A percentile compares a stretch with the other conserved stretches of the same genome.
These are phyloP conservation scores for Telmatochromis sp. DNA, from an alignment of 2,113 vertebrate genomes.

Conservation along the genomic window DNA sequence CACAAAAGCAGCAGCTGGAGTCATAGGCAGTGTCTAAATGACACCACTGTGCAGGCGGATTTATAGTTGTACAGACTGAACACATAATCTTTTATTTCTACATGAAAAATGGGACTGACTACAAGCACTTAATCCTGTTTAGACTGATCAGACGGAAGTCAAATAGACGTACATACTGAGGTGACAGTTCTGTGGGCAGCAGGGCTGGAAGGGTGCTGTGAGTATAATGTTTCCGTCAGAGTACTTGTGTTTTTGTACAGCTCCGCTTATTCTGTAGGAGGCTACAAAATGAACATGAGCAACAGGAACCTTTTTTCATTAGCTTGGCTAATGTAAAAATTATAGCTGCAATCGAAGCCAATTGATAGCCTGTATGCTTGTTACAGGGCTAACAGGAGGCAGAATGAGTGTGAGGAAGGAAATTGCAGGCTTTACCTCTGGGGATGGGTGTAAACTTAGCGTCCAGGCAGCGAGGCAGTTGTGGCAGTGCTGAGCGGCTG, in stretches of 20 bases:
- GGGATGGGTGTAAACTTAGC: not conserved
- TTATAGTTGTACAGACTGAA: not conserved
- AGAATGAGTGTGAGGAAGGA: not conserved
- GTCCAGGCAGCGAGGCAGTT: constrained; percentile 2
- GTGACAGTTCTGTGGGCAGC: not conserved
- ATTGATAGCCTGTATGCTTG: not conserved
- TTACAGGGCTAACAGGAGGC: not conserved
- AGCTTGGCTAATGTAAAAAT: not conserved
- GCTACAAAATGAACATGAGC: not conserved
- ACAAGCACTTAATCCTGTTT: not conserved
- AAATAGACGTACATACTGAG: not conserved
- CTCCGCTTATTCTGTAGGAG: not conserved
- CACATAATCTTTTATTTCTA: not conserved
- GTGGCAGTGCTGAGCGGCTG: not conserved
- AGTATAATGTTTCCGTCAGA: not conserved
- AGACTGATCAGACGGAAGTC: not conserved
- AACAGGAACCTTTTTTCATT: not conserved
- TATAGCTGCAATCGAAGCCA: not conserved
- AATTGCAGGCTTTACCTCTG: not conserved
- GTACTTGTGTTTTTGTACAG: not conserved
- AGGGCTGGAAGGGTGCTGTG: not conserved
- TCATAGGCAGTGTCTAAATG: not conserved
- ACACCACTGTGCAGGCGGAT: not conserved
- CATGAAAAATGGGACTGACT: not conserved
- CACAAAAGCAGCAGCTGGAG: not conserved